Percentiles rank a stretch among this genome's conserved stretches.
These are phyloP conservation scores for Pteruthius melanotis DNA, from an alignment of 2,113 vertebrate species.

Conservation along the genomic window DNA sequence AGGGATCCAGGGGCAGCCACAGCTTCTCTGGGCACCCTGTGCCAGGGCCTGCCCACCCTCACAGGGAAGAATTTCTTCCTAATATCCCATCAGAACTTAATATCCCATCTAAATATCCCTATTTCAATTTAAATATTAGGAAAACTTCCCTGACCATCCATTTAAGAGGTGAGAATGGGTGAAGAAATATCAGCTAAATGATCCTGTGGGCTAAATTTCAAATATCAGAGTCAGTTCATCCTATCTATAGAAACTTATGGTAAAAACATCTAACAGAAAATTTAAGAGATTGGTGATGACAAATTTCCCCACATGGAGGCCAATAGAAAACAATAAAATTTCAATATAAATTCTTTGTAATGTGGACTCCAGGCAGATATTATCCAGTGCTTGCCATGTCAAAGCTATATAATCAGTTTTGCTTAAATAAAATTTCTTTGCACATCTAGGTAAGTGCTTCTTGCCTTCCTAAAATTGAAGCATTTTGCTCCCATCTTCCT, in stretches of 20 bases:
- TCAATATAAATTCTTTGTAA: neutral
- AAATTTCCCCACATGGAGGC: neutral
- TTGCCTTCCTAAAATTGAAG: neutral
- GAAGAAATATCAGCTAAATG: neutral
- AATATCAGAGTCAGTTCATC: neutral
- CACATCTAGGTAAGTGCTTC: neutral
- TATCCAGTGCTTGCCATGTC: neutral
- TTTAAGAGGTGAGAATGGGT: neutral
- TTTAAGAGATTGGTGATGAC: neutral
- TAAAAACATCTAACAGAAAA: neutral
- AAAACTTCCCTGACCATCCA: neutral
- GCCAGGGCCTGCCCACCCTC: neutral
- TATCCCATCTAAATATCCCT: neutral
- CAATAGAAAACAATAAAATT: neutral
- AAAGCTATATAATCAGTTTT: neutral
- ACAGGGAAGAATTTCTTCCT: neutral
- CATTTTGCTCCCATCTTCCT: neutral
- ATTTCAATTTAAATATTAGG: neutral
- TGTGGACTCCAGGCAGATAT: neutral
- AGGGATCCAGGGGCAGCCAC: neutral
- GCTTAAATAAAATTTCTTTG: neutral
- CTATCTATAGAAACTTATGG: neutral
- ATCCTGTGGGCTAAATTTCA: neutral
- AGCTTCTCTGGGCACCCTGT: neutral
- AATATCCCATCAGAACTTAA: neutral